These are phyloP conservation scores for Atethmia centrago DNA, from an alignment of 2,888 invertebrate species.

Conservation along the genomic window DNA sequence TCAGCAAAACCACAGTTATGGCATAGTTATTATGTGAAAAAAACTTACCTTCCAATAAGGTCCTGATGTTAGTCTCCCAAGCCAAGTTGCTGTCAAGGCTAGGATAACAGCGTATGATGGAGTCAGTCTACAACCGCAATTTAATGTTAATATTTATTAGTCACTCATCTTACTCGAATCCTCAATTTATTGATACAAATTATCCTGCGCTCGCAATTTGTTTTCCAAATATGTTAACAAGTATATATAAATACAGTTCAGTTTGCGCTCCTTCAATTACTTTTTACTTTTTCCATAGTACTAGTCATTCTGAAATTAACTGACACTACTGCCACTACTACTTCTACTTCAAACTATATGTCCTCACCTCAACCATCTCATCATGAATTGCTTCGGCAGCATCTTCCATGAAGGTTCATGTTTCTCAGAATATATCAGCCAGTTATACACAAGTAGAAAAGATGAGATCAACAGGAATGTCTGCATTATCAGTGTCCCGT, in stretches of 20 bases:
- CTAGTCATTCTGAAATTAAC: neutral
- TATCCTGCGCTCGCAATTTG: neutral
- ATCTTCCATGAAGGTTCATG: constrained; percentile 55
- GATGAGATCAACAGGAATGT: constrained; percentile 70
- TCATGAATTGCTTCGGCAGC: constrained; percentile 62
- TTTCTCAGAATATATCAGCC: constrained; percentile 61
- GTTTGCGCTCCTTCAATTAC: neutral
- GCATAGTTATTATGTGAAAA: neutral
- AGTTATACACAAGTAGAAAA: constrained; percentile 69
- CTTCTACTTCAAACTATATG: neutral
- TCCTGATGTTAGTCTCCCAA: constrained; percentile 77
- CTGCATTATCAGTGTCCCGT: constrained; percentile 69
- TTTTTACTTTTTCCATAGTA: neutral
- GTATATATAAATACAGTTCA: neutral
- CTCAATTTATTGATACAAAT: neutral
- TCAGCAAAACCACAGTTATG: no score
- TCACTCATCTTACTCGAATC: neutral
- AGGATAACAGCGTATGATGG: constrained; percentile 69
- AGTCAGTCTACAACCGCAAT: constrained; percentile 65
- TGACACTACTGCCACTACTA: no score
- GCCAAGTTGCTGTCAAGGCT: constrained; percentile 71
- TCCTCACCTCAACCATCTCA: constrained; percentile 71
- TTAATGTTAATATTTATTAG: neutral
- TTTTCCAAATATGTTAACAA: neutral
- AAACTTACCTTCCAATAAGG: constrained; percentile 78